Evolutionary conservation across 2,888 invertebrate genomes (phyloP), one percentile per base, ranked within the genome.

Genomic region (Drosophila parthenogenetica): DNA sequence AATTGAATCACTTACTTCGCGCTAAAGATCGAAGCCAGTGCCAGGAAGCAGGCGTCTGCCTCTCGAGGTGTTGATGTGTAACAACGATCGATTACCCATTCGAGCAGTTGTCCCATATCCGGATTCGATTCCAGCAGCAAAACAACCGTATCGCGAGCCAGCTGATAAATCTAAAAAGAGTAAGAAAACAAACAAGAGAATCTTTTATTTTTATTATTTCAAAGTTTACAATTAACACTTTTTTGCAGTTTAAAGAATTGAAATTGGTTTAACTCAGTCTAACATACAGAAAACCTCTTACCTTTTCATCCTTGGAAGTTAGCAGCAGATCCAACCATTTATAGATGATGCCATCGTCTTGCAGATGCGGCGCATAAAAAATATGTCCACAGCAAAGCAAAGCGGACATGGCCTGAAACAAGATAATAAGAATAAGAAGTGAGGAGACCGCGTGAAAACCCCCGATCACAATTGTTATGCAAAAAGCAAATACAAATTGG

Each of bases 81-180:
- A 92, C 99, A 99, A 63, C 98, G 95, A 93, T 99, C 98, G 51
- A 99, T 98, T 0, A 98, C 96, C 99, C 99, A 99, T 93, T 99
- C 99, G 46, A 99, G 93, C 55, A 99, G 93, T 5, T 96, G 95
- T 0, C 97, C 97, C 78, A 97, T 96, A 91, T 98, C 98, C 0
- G 98, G 97, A 93, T 98, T 99, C 89, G 97, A 97, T 92, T 99
- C 99, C 76, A 99, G 93, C 48, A 99, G 93, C 48, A 98, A 93
- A 2, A 99, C 97, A 25, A 99, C 96, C 0, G 98, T 98, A 92
- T 99, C 98, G 46, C 98, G 96, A 0, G 97, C 98, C 86, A 99
- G 93, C 79, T 96, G 95, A 92, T 97, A 97, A 79, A 98, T 96
- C 98, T 98, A 32, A 11, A 8, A n/a, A 19, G 14, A 11, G 1